Evolutionary conservation across 2,888 invertebrate species (phyloP).

Genomic region (Drosophila gaucha): DNA sequence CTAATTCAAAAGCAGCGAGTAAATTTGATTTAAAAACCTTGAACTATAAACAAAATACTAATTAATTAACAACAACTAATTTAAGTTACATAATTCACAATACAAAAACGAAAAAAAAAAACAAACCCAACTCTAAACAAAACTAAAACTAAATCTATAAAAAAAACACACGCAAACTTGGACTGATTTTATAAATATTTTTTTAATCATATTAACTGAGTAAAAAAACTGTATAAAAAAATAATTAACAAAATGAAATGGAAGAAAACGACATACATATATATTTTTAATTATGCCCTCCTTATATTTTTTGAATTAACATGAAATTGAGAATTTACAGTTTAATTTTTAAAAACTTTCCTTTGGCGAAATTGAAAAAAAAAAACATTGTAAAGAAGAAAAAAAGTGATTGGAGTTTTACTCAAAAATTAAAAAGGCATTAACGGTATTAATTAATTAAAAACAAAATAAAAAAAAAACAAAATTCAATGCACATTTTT

Average conservation of each 20-base stretch:
- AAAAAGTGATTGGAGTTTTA: slow-evolving; percentile 79
- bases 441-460: slow-evolving; percentile 61
- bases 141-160: slow-evolving; percentile 34
- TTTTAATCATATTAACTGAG: slow-evolving; percentile 67
- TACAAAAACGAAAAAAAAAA: not conserved
- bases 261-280: slow-evolving; percentile 46
- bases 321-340: slow-evolving; percentile 40
- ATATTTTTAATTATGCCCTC: slow-evolving; percentile 59
- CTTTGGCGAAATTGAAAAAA: slow-evolving; percentile 56
- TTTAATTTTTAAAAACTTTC: slow-evolving; percentile 17
- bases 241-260: slow-evolving; percentile 28
- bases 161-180: slow-evolving; percentile 68
- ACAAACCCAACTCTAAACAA: slow-evolving; percentile 25
- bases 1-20: slow-evolving; percentile 47
- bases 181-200: slow-evolving; percentile 82
- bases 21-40: slow-evolving; percentile 48
- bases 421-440: slow-evolving; percentile 64
- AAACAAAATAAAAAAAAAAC: slow-evolving; percentile 22
- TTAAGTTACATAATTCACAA: slow-evolving; percentile 52
- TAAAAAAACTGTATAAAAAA: slow-evolving; percentile 50
- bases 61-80: slow-evolving; percentile 43
- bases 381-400: slow-evolving; percentile 32
- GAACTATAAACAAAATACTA: slow-evolving; percentile 24
- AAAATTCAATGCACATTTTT: slow-evolving; percentile 27
- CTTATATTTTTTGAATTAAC: slow-evolving; percentile 43